These are phyloP conservation scores for Phoxinus dragarum DNA, from an alignment of 2,797 vertebrate species.

Conservation along the genomic window DNA sequence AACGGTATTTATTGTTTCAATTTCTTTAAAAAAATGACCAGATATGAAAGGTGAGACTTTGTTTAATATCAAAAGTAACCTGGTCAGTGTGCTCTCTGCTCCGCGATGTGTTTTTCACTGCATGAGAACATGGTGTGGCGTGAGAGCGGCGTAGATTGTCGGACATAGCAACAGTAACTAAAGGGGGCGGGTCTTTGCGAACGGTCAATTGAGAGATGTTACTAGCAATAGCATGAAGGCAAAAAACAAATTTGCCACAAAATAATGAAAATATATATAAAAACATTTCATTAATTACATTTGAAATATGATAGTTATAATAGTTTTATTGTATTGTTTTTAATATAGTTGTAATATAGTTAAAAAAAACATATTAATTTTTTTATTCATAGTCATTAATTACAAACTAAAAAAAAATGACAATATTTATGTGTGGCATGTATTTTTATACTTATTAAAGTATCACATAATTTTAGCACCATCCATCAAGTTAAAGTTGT, in stretches of 20 bases:
- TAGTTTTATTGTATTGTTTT: not conserved
- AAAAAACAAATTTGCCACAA: not conserved
- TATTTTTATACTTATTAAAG: not conserved
- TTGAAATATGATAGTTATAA: not conserved
- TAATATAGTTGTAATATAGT: not conserved
- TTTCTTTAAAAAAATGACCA: no score
- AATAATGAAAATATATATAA: no score
- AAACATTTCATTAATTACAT: not conserved
- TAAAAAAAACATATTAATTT: no score
- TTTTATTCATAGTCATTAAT: not conserved
- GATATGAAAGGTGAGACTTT: no score
- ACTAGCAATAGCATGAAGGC: not conserved
- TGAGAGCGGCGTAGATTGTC: no score
- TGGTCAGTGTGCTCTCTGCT: no score
- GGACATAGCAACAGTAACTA: no score
- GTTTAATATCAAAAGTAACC: no score
- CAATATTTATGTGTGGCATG: not conserved
- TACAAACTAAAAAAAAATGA: not conserved
- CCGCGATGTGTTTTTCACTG: no score
- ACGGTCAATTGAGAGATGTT: not conserved
- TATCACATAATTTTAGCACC: not conserved
- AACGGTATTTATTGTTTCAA: no score
- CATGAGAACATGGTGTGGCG: no score
- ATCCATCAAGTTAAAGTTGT: not conserved
- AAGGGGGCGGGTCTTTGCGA: no score